These are phyloP conservation scores for Caerostris extrusa DNA, from an alignment of 1,140 invertebrate genomes.

Conservation along the genomic window DNA sequence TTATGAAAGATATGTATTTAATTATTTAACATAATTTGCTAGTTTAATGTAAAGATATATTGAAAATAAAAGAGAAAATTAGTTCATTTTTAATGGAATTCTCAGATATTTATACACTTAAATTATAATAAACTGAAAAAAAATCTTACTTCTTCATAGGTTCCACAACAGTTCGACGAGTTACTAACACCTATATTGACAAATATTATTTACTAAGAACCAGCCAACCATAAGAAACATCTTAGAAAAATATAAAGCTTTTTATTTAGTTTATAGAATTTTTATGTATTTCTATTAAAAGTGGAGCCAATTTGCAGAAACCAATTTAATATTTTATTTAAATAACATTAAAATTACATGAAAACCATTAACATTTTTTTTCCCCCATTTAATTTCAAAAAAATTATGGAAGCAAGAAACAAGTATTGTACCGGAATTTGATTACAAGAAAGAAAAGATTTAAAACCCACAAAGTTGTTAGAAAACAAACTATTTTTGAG, in stretches of 20 bases:
- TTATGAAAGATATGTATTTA: too few relatives aligned
- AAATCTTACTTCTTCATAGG: conserved; percentile 81
- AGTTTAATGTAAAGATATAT: not conserved
- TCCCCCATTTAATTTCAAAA: not conserved
- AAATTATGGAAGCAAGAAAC: not conserved
- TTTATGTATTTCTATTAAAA: not conserved
- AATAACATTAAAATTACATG: not conserved
- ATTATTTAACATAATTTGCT: too few relatives aligned
- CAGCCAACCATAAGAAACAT: too few relatives aligned
- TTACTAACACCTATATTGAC: conserved; percentile 79
- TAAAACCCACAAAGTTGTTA: too few relatives aligned
- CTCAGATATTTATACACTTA: not conserved
- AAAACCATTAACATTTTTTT: too few relatives aligned
- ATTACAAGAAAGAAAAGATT: too few relatives aligned
- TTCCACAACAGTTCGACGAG: conserved; percentile 80
- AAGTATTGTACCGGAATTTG: too few relatives aligned
- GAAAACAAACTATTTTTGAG: too few relatives aligned
- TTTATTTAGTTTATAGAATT: not conserved
- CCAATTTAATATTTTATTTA: not conserved
- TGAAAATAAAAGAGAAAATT: not conserved
- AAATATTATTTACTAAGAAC: too few relatives aligned
- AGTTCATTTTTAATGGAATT: not conserved
- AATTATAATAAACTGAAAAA: not conserved
- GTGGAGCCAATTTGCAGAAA: not conserved
- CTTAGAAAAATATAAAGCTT: too few relatives aligned